Base-by-base conservation (phyloP, 2,888 invertebrate genomes). In the Agrotis ipsilon region DNA sequence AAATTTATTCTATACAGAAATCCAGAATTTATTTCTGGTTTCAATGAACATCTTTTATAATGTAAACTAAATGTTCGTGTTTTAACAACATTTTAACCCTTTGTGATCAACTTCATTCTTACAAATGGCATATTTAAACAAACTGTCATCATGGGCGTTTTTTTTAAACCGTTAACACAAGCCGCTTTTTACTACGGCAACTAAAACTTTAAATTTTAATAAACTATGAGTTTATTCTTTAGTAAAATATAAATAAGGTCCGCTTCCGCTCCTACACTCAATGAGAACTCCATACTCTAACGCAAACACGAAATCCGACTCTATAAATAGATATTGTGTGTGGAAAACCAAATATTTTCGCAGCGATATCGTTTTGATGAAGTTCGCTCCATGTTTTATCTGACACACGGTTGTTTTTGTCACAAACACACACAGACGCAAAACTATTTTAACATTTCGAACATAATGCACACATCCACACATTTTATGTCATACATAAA, bases 251-350 rank as follows among this genome's bases (percentile, higher is more conserved):
- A 18, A 7, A 39, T 0, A 57, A 21, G 6, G 48, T 46, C 21
- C 74, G 68, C 68, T 64, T 5, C 61, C 62, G 65, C 68, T 16
- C 18, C n/a, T n/a, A 21, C 39, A n/a, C 19, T 9, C 27, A 63
- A 14, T 39, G 21, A 66, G 21, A n/a, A n/a, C n/a, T 39, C n/a
- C 43, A 57, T 43, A 48, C 63, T 75, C 79, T 86, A 85, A 81
- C 57, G 68, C 87, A 86, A 86, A 86, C 80, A 86, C 46, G 65
- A 80, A 85, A 83, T 86, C 81, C 69, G 62, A 69, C 85, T 86
- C 85, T 78, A 83, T 85, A 86, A 86, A 85, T 85, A 85, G 81
- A 85, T 85, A 85, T 85, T 79, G 87, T 85, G 83, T 86, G 80
- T 80, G 76, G 76, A 72, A 85, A 85, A 81, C 73, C 87, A 83